Base-by-base conservation (phyloP, 1,140 invertebrate genomes). In the Hylaeus volcanicus region DNA sequence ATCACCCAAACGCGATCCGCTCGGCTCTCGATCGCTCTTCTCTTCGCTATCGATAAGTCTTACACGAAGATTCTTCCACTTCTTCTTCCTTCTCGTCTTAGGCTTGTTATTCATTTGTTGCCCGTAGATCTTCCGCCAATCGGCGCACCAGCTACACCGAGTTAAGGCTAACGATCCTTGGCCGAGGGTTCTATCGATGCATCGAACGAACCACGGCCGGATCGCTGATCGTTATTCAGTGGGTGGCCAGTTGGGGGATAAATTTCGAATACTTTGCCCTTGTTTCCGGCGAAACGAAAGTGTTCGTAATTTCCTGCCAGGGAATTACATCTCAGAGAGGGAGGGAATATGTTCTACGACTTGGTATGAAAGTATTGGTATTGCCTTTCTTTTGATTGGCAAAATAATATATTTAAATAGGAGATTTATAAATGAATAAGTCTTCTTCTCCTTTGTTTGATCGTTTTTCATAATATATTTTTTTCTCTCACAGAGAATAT, bases 91-190 rank as follows among this genome's bases (percentile, higher is more conserved):
- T 77, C 79, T 61, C 72, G 78, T 77, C 65, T 64, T 61, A 53
- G 43, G 69, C 83, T 86, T 86, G 84, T 86, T 86, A 81, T 86
- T 86, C 84, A 86, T 86, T 86, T 86, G 83, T 81, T 77, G 83
- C 79, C 84, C 84, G 84, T 81, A 85, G 78, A 86, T 86, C 83
- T 80, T 74, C 74, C 70, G 74, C 79, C 72, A 72, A 75, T 85
- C 60, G 73, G 43, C 70, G 53, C 61, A 12, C 70, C 71, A 56
- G 41, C 74, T 69, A 71, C 61, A 39, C 82, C 60, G 56, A 76
- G 63, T 58, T 71, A 56, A 76, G 48, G 69, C 66, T 77, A 81
- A 71, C 82, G 74, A 84, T 79, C 83, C 72, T 4, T 15, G 48
- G 60, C 37, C 5, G 11, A 48, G 41, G 58, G 2, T 65, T 53